Evolutionary conservation across 2,113 vertebrate species (phyloP).

Genomic region (Heterocephalus glaber): DNA sequence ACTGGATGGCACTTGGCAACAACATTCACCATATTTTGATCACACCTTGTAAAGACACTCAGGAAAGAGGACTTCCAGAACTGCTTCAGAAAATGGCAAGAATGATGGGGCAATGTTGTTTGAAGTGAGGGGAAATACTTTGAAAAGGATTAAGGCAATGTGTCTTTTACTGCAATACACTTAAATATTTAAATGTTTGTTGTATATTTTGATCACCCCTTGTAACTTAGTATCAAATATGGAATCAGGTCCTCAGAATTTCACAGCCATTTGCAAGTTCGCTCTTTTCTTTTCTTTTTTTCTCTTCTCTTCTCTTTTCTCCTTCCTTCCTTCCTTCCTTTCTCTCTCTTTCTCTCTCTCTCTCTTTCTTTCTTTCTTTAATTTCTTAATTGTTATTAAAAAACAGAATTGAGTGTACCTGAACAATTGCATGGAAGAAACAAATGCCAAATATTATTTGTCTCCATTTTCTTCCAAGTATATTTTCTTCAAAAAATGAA

Average conservation of each 20-base stretch:
- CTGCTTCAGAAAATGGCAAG: neutral
- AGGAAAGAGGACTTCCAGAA: neutral
- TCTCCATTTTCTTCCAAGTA: conserved; percentile 86
- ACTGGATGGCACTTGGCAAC: neutral
- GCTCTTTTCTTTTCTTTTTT: neutral
- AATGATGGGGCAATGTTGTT: neutral
- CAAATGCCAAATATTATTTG: conserved; percentile 88
- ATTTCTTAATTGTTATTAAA: neutral
- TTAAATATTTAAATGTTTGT: neutral
- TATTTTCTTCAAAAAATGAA: conserved; percentile 88
- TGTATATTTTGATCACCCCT: neutral
- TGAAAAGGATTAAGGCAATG: neutral
- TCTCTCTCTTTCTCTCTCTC: too few species aligned
- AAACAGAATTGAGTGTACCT: conserved; percentile 78
- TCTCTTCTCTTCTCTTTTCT: neutral
- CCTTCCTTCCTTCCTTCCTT: too few species aligned
- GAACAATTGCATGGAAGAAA: conserved; percentile 89
- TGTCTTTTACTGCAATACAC: neutral
- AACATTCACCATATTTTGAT: neutral
- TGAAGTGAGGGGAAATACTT: neutral
- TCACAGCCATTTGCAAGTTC: neutral
- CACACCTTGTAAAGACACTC: neutral
- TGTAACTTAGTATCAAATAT: neutral
- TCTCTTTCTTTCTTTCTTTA: neutral
- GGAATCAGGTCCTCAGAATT: neutral